Percentiles rank a stretch among this genome's conserved stretches.
Evolutionary conservation across 2,888 invertebrate genomes (phyloP).

Genomic region (Machimus rusticus): DNA sequence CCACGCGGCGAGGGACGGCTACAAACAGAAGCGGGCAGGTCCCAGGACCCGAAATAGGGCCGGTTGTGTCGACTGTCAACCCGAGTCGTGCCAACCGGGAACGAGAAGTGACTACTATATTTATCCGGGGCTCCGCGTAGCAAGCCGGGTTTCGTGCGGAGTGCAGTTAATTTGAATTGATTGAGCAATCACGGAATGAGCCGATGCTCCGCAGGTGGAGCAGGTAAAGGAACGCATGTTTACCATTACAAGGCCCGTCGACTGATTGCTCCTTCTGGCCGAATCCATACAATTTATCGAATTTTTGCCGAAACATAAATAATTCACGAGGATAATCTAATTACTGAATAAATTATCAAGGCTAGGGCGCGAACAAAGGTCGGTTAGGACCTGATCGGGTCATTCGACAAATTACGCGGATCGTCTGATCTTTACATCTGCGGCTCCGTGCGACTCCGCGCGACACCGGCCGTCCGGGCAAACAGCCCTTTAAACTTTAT

Average conservation of each 20-base stretch:
- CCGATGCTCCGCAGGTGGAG: background rate
- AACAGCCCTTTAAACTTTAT: constrained; percentile 39
- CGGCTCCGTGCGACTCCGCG: background rate
- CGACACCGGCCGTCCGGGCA: background rate
- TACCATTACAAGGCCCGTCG: background rate
- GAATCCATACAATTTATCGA: constrained; percentile 9
- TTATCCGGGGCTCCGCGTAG: background rate
- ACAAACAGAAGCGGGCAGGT: background rate
- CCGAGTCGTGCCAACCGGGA: constrained; percentile 4
- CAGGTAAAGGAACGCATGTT: constrained; percentile 1
- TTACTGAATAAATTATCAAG: constrained; percentile 30
- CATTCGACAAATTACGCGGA: constrained; percentile 20
- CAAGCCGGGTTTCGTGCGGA: background rate
- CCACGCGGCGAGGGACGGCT: constrained; percentile 11
- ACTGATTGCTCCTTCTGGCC: background rate
- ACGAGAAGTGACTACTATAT: background rate
- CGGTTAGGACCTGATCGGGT: background rate
- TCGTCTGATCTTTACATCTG: background rate
- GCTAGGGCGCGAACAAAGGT: background rate
- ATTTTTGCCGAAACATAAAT: constrained; percentile 6
- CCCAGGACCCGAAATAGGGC: background rate
- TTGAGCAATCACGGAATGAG: background rate
- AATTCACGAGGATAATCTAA: constrained; percentile 32
- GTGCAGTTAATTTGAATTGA: background rate
- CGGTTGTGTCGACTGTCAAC: background rate